These are phyloP conservation scores for Hexactinellida sp. DNA, from an alignment of 37 sponge, comb jelly and placozoan genomes.

Conservation along the genomic window DNA sequence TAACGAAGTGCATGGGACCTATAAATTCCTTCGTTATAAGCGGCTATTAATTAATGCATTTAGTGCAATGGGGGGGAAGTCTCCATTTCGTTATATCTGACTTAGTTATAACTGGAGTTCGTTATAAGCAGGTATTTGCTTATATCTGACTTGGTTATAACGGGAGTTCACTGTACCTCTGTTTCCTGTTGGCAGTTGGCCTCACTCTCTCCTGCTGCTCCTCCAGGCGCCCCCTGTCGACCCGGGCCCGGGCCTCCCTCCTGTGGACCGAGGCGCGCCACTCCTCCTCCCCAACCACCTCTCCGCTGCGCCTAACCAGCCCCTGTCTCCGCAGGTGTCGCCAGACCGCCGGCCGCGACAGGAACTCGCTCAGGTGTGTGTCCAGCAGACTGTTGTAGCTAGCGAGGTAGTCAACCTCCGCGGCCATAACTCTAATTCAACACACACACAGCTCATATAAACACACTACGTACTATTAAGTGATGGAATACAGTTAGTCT, in stretches of 20 bases:
- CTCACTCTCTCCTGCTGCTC: neutral
- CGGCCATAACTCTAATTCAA: neutral
- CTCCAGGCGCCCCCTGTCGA: neutral
- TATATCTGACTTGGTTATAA: neutral
- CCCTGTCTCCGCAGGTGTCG: constrained; percentile 71
- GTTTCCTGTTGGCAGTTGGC: neutral
- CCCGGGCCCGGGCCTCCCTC: neutral
- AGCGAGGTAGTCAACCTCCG: constrained; percentile 29
- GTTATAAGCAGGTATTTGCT: too few species aligned
- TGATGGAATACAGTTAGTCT: neutral
- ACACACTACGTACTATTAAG: neutral
- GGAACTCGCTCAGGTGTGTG: constrained; percentile 59
- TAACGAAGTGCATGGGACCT: too few species aligned
- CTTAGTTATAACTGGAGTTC: too few species aligned
- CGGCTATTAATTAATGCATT: too few species aligned
- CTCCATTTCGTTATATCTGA: too few species aligned
- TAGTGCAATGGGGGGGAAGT: too few species aligned
- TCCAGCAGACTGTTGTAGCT: constrained; percentile 85
- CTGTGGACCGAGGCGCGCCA: neutral
- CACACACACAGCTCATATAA: neutral
- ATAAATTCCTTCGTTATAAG: too few species aligned
- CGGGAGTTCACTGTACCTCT: neutral
- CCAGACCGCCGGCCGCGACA: constrained; percentile 41
- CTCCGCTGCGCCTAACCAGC: constrained; percentile 64
- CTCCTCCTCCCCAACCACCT: constrained; percentile 13